Base-by-base conservation (phyloP, 1,140 invertebrate genomes). In the Sweltsa coloradensis region DNA sequence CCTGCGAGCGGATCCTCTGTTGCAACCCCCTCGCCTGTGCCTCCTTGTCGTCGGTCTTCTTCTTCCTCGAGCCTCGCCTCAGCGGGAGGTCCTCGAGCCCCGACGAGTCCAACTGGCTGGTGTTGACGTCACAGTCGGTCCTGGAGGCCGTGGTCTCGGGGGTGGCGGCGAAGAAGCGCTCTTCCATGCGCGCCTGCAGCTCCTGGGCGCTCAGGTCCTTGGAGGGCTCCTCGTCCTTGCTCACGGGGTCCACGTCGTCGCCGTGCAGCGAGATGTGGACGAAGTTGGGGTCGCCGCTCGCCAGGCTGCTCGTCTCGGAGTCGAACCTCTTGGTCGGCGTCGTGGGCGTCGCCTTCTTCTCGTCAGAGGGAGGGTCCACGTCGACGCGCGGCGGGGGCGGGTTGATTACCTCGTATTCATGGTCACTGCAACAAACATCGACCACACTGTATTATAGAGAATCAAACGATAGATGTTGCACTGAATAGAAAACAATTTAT, bases 361-460 rank as follows among this genome's bases (percentile, higher is more conserved):
- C 43, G 24, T 39, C 41, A 27, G 31, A 7, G 11, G 23, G 23
- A 11, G 34, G 48, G 26, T 42, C 39, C 29, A 41, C 26, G 19
- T 43, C 45, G 26, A 45, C 23, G 42, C 9, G 49, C 44, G 29
- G 53, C 44, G 29, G 53, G 42, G 56, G 53, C 37, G 50, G 25
- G 24, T 57, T 49, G 57, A 89, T 78, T 51, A 84, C 83, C 70
- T 89, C 85, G 69, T 89, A 90, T 63, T 89, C 83, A 74, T 90
- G 85, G 73, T 89, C 85, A 73, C 85, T 88, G 70, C 24, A 56
- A 57, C n/a, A n/a, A n/a, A n/a, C n/a, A n/a, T n/a, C n/a, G n/a
- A n/a, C n/a, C n/a, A n/a, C n/a, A n/a, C n/a, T n/a, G n/a, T n/a
- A n/a, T n/a, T n/a, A n/a, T n/a, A n/a, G n/a, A n/a, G n/a, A n/a